Evolutionary conservation across 2,888 invertebrate genomes (phyloP), one percentile per base, ranked within the genome.

Genomic region (Melieria crassipennis): DNA sequence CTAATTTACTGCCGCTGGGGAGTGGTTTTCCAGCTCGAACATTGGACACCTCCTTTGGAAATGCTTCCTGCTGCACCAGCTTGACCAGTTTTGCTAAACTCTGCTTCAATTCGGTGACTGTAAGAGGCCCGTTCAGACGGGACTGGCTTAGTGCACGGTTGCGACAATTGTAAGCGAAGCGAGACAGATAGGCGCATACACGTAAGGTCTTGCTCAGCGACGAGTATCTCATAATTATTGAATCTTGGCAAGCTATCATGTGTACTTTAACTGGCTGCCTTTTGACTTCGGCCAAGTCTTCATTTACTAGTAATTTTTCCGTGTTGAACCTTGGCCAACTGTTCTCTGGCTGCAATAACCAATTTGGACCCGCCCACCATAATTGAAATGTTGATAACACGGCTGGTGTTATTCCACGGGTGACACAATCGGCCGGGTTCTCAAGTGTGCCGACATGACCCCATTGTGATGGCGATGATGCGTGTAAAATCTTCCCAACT

Each of bases 361-460:
- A 65, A 5, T 13, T 7, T 42, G 56, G 56, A 11, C 65, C 55
- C 30, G 11, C 43, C 58, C 66, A 66, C 65, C 65, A 65, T 45
- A 65, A 46, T 13, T 65, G 4, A 60, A 60, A 58, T 7, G 11
- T 11, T 47, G 13, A 47, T 48, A 48, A 43, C 10, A 2, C 7
- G n/a, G 11, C 56, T 56, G 65, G 65, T 45, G 45, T 56, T 45
- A 65, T 9, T 50, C 56, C 65, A 4, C 47, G 57, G 4, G 30
- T 56, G 6, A 56, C 55, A 13, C 55, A 65, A 7, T 65, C 65
- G 11, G 56, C 56, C 5, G 65, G 65, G 10, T 65, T 57, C 4
- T 65, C 45, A 3, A 4, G 9, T 4, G 56, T 65, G 42, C 7
- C 16, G 16, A 16, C 16, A 16, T 16, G 16, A 2, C 16, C 16